Conservation (phyloP, 2,888 invertebrate genomes). For the Tuberolachnus salignus region DNA sequence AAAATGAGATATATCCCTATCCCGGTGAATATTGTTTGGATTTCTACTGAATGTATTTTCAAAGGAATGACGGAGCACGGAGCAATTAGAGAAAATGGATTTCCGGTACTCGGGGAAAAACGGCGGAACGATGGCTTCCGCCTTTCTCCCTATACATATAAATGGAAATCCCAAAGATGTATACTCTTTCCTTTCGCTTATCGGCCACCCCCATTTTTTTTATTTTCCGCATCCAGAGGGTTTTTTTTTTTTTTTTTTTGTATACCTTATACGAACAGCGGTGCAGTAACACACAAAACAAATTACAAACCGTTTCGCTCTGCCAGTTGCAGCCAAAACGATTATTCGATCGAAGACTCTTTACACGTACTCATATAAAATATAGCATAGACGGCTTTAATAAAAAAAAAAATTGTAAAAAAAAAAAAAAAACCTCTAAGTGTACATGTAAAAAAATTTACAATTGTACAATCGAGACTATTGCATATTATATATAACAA, state of each 20-base stretch:
- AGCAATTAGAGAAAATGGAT: constrained; percentile 57
- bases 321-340: constrained; percentile 21
- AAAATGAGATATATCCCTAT: constrained; percentile 16
- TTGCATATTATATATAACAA: constrained; percentile 6
- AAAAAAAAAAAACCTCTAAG: constrained; percentile 4
- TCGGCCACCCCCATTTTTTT: constrained; percentile 31
- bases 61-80: constrained; percentile 36
- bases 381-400: not conserved
- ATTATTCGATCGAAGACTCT: constrained; percentile 32
- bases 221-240: constrained; percentile 14
- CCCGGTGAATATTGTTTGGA: constrained; percentile 41
- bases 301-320: constrained; percentile 25
- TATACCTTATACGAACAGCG: constrained; percentile 22
- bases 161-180: constrained; percentile 50
- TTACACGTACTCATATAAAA: constrained; percentile 8
- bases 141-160: constrained; percentile 24
- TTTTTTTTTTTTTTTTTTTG: constrained; percentile 4
- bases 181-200: constrained; percentile 23
- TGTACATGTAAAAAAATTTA: constrained; percentile 29
- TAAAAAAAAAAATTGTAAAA: constrained; percentile 5
- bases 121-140: constrained; percentile 54
- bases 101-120: constrained; percentile 54
- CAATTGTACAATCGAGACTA: constrained; percentile 45
- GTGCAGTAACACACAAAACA: not conserved
- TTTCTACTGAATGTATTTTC: constrained; percentile 38